Conservation (phyloP, 2,113 vertebrate species). For the Lampris incognitus region DNA sequence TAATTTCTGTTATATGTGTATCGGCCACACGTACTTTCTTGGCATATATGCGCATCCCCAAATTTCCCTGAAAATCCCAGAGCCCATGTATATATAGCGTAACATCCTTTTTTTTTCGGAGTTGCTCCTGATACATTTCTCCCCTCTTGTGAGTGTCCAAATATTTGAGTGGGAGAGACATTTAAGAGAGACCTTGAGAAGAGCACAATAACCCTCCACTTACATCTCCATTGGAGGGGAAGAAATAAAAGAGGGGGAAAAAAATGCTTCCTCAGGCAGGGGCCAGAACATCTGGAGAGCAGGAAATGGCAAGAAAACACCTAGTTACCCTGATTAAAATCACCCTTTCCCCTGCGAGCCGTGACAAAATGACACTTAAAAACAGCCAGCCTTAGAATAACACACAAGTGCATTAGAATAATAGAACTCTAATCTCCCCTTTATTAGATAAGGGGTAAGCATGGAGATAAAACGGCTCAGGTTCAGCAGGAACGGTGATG, state of each 20-base stretch:
- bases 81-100: conserved; percentile 30
- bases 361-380: conserved; percentile 76
- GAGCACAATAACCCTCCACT: conserved; percentile 77
- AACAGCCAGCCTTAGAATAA: conserved; percentile 71
- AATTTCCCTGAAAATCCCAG: conserved; percentile 33
- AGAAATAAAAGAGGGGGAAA: conserved; percentile 53
- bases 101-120: background rate
- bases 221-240: conserved; percentile 63
- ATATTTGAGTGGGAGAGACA: conserved; percentile 78
- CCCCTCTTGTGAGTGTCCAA: conserved; percentile 79
- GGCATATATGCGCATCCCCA: background rate
- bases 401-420: conserved; percentile 69
- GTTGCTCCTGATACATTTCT: conserved; percentile 77
- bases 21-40: background rate
- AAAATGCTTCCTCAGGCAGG: conserved; percentile 40
- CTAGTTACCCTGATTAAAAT: conserved; percentile 76
- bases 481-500: conserved; percentile 63
- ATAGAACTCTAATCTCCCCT: conserved; percentile 69
- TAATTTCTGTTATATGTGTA: background rate
- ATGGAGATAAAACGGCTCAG: conserved; percentile 52
- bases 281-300: conserved; percentile 74
- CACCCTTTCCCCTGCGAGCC: conserved; percentile 68
- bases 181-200: conserved; percentile 78
- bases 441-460: conserved; percentile 73
- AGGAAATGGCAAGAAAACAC: conserved; percentile 65